Evolutionary conservation across 2,113 vertebrate species (phyloP).

Genomic region (Choloepus hoffmanni): DNA sequence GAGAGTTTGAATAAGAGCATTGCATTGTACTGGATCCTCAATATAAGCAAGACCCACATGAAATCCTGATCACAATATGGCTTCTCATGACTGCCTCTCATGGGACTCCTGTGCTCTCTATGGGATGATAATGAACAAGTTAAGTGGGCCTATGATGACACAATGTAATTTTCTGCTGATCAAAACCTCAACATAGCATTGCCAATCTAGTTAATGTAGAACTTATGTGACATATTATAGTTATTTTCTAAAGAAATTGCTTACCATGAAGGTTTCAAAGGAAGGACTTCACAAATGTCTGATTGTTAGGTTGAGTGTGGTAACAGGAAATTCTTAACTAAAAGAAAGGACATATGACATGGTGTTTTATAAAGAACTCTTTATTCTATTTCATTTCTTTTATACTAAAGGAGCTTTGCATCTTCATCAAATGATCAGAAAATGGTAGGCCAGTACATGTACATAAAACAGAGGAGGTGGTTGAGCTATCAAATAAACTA

Average conservation of each 20-base stretch:
- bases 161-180: slow-evolving; percentile 46
- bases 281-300: slow-evolving; percentile 36
- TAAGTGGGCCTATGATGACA: neutral
- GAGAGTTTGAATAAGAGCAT: neutral
- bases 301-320: neutral
- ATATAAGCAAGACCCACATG: neutral
- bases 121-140: slow-evolving; percentile 53
- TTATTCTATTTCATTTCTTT: slow-evolving; percentile 51
- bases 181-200: slow-evolving; percentile 49
- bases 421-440: slow-evolving; percentile 34
- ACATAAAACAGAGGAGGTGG: neutral
- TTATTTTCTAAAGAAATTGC: slow-evolving; percentile 39
- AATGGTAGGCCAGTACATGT: neutral
- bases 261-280: slow-evolving; percentile 34
- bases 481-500: neutral
- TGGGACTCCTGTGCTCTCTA: neutral
- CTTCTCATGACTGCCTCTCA: neutral
- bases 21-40: neutral
- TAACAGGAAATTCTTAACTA: slow-evolving; percentile 41
- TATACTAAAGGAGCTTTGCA: neutral
- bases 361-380: slow-evolving; percentile 10
- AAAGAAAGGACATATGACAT: neutral
- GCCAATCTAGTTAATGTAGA: slow-evolving; percentile 1
- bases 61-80: neutral
- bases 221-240: neutral